Percentiles rank a stretch among this genome's conserved stretches.
Conservation (phyloP, 2,797 vertebrate genomes). For the Trachurus trachurus region DNA sequence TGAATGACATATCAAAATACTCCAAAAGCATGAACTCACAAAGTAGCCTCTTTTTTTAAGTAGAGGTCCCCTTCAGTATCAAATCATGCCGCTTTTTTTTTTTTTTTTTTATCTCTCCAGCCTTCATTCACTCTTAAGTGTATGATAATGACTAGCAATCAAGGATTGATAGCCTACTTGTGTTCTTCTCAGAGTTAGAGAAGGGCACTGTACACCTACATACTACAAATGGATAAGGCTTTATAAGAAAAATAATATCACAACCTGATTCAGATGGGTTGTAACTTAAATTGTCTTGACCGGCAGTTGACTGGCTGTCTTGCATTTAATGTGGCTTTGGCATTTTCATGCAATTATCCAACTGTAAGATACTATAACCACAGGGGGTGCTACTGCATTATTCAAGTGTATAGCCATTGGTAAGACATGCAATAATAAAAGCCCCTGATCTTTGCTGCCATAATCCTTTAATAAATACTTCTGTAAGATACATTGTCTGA, state of each 20-base stretch:
- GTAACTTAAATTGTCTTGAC: conserved; percentile 32
- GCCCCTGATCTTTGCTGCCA: conserved; percentile 3
- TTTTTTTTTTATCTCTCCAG: conserved; percentile 27
- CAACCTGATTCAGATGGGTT: conserved; percentile 11
- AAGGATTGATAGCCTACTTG: conserved; percentile 47
- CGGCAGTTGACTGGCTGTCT: conserved; percentile 28
- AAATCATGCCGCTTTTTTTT: conserved; percentile 34
- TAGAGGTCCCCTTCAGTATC: conserved; percentile 44
- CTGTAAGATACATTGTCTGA: conserved; percentile 5
- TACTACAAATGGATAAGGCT: conserved; percentile 21
- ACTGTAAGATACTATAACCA: conserved; percentile 47
- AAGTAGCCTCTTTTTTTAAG: conserved; percentile 52
- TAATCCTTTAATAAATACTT: conserved; percentile 20
- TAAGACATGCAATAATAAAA: conserved; percentile 31
- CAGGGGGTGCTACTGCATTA: conserved; percentile 61
- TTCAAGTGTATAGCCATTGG: conserved; percentile 35
- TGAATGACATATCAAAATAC: conserved; percentile 64
- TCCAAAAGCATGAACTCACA: conserved; percentile 59
- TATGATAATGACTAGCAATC: conserved; percentile 79
- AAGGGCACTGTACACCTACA: conserved; percentile 42
- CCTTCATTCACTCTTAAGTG: conserved; percentile 66
- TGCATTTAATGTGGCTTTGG: conserved; percentile 15
- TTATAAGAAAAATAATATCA: conserved; percentile 30
- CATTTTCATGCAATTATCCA: conserved; percentile 28
- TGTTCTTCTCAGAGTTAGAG: conserved; percentile 48